Evolutionary conservation across 1,140 invertebrate genomes (phyloP).

Genomic region (Choristoneura fumiferana): DNA sequence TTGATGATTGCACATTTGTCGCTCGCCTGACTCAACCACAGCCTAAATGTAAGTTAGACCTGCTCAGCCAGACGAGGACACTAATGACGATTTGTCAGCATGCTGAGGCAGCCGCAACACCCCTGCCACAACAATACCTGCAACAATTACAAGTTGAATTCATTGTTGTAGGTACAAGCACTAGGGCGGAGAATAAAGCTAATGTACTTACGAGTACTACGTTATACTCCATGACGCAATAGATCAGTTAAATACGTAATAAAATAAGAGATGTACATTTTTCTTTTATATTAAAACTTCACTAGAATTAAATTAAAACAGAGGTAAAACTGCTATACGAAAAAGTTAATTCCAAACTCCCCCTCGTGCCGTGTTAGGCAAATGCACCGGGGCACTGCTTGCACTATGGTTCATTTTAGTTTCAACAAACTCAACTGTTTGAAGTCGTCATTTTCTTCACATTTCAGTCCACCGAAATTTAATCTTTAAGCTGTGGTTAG

Average conservation of each 20-base stretch:
- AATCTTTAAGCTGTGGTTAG: too few species aligned
- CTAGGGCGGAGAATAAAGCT: too few species aligned
- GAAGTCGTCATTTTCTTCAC: too few species aligned
- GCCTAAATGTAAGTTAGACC: conserved; percentile 18
- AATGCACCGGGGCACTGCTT: background rate
- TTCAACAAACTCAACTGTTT: too few species aligned
- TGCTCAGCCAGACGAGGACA: background rate
- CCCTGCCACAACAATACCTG: too few species aligned
- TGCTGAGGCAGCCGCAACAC: background rate
- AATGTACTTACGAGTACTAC: too few species aligned
- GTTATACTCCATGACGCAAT: too few species aligned
- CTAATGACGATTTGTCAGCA: conserved; percentile 18
- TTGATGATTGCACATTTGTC: conserved; percentile 23
- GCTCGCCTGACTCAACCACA: conserved; percentile 11
- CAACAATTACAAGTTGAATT: background rate
- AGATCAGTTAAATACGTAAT: too few species aligned
- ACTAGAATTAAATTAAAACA: conserved; percentile 12
- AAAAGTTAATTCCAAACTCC: conserved; percentile 9
- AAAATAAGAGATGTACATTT: too few species aligned
- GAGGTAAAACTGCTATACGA: conserved; percentile 9
- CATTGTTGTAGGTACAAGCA: too few species aligned
- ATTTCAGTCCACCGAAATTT: too few species aligned
- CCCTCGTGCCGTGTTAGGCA: background rate
- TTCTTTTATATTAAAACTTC: too few species aligned
- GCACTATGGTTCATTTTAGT: background rate